A percentile compares a stretch with the other conserved stretches of the same genome.
These are phyloP conservation scores for Bombus ignitus DNA, from an alignment of 1,140 invertebrate genomes.

Conservation along the genomic window DNA sequence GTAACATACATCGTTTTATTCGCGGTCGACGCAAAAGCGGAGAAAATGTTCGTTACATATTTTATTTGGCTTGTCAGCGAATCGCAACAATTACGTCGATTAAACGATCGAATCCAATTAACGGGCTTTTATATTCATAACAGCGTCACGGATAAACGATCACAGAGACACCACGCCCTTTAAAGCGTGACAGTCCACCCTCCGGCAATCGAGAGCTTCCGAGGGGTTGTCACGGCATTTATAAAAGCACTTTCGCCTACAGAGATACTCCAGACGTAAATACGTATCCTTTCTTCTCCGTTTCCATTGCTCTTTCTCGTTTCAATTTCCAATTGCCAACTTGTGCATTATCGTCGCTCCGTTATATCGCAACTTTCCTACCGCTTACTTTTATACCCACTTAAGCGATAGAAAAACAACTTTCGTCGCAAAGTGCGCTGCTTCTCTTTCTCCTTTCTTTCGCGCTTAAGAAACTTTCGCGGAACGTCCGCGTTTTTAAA, in stretches of 20 bases:
- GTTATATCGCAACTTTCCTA: background rate
- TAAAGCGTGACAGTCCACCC: constrained; percentile 1
- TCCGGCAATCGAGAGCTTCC: constrained; percentile 2
- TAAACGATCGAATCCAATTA: constrained; percentile 19
- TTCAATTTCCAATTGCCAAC: background rate
- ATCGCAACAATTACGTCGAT: constrained; percentile 6
- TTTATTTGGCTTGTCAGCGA: background rate
- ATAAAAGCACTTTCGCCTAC: constrained; percentile 24
- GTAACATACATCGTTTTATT: background rate
- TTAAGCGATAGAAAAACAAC: background rate
- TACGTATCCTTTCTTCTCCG: background rate
- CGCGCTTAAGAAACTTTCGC: background rate
- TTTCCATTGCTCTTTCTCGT: background rate
- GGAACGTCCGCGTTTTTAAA: background rate
- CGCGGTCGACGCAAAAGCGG: background rate
- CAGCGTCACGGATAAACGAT: background rate
- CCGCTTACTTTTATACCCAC: background rate
- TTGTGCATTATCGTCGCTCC: background rate
- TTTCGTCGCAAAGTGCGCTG: background rate
- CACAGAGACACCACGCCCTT: constrained; percentile 10
- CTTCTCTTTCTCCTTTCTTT: background rate
- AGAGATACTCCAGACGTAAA: background rate
- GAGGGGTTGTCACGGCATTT: constrained; percentile 33
- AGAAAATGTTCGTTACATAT: background rate
- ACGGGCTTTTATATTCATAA: constrained; percentile 29